These are phyloP conservation scores for Corythucha ciliata DNA, from an alignment of 2,888 invertebrate genomes.

Conservation along the genomic window DNA sequence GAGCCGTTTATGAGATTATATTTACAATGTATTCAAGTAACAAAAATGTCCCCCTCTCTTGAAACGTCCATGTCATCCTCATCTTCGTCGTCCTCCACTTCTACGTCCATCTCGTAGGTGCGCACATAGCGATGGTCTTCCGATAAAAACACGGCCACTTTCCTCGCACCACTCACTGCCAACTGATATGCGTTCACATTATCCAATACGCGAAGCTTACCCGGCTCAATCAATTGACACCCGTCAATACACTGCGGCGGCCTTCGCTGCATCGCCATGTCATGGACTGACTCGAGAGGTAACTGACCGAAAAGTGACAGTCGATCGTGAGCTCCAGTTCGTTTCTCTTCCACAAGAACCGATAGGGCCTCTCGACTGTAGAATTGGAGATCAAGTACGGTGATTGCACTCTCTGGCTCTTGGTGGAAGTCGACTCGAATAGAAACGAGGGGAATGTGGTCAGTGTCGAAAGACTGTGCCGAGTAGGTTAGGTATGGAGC, in stretches of 20 bases:
- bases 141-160: constrained; percentile 76
- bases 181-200: constrained; percentile 58
- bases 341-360: constrained; percentile 53
- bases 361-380: constrained; percentile 64
- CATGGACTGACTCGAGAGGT: constrained; percentile 45
- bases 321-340: constrained; percentile 40
- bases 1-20: no score
- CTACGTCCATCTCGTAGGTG: constrained; percentile 85
- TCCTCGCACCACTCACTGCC: constrained; percentile 74
- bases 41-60: no score
- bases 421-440: no score
- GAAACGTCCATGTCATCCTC: constrained; percentile 51
- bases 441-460: no score
- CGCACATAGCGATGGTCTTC: constrained; percentile 70
- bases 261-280: no score
- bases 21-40: no score
- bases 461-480: not conserved
- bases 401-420: no score
- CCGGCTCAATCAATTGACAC: constrained; percentile 31
- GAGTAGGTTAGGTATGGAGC: constrained; percentile 6
- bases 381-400: constrained; percentile 68
- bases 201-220: constrained; percentile 50
- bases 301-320: constrained; percentile 46
- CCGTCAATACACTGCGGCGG: constrained; percentile 33
- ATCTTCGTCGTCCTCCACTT: constrained; percentile 82